Evolutionary conservation across 2,113 vertebrate genomes (phyloP).

Genomic region (Amphiprion ocellaris): DNA sequence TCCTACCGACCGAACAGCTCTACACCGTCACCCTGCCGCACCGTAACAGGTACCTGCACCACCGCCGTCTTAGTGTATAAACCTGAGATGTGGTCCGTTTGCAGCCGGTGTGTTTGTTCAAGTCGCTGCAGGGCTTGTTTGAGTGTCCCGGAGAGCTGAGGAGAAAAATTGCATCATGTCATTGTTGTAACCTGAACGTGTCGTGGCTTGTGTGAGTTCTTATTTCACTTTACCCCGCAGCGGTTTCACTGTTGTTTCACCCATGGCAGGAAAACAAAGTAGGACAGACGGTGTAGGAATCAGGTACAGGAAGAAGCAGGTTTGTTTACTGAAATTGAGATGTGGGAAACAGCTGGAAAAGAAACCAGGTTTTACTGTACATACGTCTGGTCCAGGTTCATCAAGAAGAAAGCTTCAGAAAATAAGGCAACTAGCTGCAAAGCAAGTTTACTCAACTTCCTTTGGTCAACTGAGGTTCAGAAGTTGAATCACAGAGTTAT

Average conservation of each 20-base stretch:
- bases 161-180: conserved; percentile 41
- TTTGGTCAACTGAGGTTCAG: no score
- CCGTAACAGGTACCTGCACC: conserved; percentile 79
- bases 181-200: conserved; percentile 56
- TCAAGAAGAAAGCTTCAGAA: no score
- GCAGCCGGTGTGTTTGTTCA: conserved; percentile 19
- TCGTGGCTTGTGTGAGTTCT: conserved; percentile 29
- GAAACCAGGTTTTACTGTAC: no score
- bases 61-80: not conserved
- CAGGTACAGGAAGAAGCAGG: conserved; percentile 3
- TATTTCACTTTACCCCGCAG: conserved; percentile 16
- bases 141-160: conserved; percentile 4
- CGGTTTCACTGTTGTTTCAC: conserved; percentile 19
- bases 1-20: conserved; percentile 89
- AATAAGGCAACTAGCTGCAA: no score
- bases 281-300: conserved; percentile 22
- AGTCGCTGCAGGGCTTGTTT: conserved; percentile 21
- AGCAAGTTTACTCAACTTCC: no score
- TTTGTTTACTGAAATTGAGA: conserved; percentile 18
- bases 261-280: conserved; percentile 39
- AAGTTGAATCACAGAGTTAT: no score
- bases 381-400: no score
- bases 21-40: conserved; percentile 87
- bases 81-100: not conserved
- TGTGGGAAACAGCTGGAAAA: not conserved